Base-by-base conservation (phyloP, 2,797 vertebrate genomes). In the Myotis pilosus region DNA sequence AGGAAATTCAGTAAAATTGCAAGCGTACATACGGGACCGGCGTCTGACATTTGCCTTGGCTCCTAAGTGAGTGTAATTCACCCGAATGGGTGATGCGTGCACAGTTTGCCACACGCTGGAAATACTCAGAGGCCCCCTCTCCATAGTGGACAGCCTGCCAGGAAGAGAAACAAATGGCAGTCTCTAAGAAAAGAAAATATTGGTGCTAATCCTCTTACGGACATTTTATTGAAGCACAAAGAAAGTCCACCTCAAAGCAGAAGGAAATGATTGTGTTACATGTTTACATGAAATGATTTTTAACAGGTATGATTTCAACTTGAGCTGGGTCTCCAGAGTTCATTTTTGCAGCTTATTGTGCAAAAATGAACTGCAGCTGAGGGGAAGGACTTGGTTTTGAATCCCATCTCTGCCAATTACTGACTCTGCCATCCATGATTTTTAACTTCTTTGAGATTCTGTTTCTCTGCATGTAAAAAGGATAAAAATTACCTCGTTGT, bases 1-100 rank as follows among this genome's bases (percentile, higher is more conserved):
- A 93, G 75, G 60, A 91, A 95, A 95, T 75, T 94, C 38, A 78
- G 47, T 55, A 96, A 94, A 87, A 90, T 71, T 87, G 49, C 68
- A 78, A 64, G 64, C 0, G 1, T 85, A 28, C 76, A 86, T 85
- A 86, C 1, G 1, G 75, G 84, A 91, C 0, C 3, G 10, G 44
- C 25, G 47, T 28, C 84, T 95, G 92, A 85, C 87, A 60, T 95
- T 94, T 95, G 88, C 10, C 33, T 91, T 80, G 71, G 75, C 16
- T 15, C 19, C 78, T 86, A 20, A 15, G 53, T 66, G 80, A 80
- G 16, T 80, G 47, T 85, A 60, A 94, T 64, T 89, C 91, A 81
- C 25, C 57, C 0, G 0, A 82, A 75, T 60, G 85, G 41, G 76
- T 47, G 51, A n/a, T 25, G 38, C 0, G 0, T 69, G 62, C 28